Conservation (phyloP, 2,797 vertebrate species). For the Liparis tanakae region DNA sequence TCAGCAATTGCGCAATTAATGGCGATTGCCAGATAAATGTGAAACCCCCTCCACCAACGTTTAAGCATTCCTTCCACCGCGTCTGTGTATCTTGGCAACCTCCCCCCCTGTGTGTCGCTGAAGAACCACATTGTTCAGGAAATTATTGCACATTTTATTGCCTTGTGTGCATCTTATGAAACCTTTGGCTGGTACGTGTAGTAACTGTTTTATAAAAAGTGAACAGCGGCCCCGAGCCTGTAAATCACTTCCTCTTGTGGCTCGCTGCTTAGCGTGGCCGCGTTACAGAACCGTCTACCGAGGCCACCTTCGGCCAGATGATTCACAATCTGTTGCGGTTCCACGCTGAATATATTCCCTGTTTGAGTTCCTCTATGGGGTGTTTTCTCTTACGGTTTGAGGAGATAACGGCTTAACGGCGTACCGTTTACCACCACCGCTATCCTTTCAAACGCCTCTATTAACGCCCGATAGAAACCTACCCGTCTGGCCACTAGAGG, state of each 20-base stretch:
- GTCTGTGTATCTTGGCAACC: background rate
- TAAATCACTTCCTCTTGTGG: background rate
- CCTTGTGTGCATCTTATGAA: background rate
- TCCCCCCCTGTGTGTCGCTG: background rate
- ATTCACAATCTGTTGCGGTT: slow-evolving; percentile 22
- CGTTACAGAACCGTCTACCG: slow-evolving; percentile 29
- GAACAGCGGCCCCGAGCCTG: background rate
- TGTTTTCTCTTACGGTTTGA: background rate
- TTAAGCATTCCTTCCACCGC: background rate
- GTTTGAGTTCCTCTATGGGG: slow-evolving; percentile 3
- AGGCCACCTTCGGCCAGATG: slow-evolving; percentile 16
- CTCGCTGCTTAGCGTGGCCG: slow-evolving; percentile 3
- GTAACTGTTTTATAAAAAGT: background rate
- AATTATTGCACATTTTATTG: background rate
- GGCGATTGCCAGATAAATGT: background rate
- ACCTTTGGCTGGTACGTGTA: background rate
- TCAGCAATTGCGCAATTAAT: background rate
- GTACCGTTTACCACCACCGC: background rate
- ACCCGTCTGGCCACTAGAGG: background rate
- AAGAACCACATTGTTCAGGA: background rate
- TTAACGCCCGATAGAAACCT: background rate
- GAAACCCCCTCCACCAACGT: background rate
- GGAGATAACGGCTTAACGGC: background rate
- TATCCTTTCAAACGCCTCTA: background rate
- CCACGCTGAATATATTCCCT: slow-evolving; percentile 19